Conservation (phyloP, 2,797 vertebrate species). For the Natrix natrix region DNA sequence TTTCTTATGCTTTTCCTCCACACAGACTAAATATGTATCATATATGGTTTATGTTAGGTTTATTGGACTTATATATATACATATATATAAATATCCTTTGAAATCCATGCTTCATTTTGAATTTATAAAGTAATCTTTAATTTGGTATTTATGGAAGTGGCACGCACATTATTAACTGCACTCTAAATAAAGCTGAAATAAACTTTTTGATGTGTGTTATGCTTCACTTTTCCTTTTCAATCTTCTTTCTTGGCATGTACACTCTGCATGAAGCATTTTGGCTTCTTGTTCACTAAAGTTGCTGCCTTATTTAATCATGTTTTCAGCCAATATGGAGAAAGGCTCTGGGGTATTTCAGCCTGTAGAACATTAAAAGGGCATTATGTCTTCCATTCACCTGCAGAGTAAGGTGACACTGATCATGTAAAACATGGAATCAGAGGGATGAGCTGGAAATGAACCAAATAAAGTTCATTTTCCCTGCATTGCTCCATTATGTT, state of each 20-base stretch:
- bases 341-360: constrained; percentile 51
- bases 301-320: constrained; percentile 48
- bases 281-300: constrained; percentile 20
- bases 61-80: not conserved
- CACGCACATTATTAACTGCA: not conserved
- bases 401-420: constrained; percentile 46
- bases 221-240: constrained; percentile 3
- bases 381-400: constrained; percentile 58
- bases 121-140: not conserved
- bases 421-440: constrained; percentile 46
- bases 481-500: constrained; percentile 61
- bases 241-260: constrained; percentile 12
- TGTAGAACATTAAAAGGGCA: constrained; percentile 58
- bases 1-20: not conserved
- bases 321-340: constrained; percentile 43
- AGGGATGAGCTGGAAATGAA: constrained; percentile 60
- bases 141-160: not conserved
- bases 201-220: not conserved
- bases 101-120: not conserved
- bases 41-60: not conserved
- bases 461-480: constrained; percentile 65
- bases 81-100: not conserved
- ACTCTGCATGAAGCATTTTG: constrained; percentile 13
- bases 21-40: not conserved
- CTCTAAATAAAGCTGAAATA: not conserved